A percentile compares a stretch with the other conserved stretches of the same genome.
Evolutionary conservation across 2,113 vertebrate species (phyloP).

Genomic region (Lepisosteus osseus): DNA sequence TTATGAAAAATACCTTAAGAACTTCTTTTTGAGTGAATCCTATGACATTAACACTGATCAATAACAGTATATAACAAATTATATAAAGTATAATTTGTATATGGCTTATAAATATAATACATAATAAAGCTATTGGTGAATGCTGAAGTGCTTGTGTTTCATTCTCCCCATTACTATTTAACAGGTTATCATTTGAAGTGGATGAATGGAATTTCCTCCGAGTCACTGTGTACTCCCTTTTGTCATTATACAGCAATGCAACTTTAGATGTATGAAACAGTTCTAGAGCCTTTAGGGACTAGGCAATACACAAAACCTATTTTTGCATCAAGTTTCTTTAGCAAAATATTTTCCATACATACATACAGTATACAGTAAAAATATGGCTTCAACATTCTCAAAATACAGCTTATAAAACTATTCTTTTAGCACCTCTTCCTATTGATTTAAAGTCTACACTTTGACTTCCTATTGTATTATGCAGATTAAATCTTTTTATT

Average conservation of each 20-base stretch:
- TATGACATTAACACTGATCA: too few species aligned
- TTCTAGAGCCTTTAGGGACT: constrained; percentile 4
- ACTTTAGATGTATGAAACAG: constrained; percentile 36
- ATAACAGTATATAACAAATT: too few species aligned
- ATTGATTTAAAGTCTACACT: too few species aligned
- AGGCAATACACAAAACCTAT: constrained; percentile 11
- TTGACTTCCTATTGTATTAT: too few species aligned
- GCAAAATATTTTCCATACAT: constrained; percentile 31
- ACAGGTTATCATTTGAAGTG: constrained; percentile 33
- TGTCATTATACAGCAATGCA: constrained; percentile 23
- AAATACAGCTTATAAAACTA: constrained; percentile 30
- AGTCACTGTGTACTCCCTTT: constrained; percentile 44
- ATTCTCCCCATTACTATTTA: constrained; percentile 45
- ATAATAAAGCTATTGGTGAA: background rate
- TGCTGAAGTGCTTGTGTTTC: background rate
- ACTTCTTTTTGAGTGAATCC: too few species aligned
- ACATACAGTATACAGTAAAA: background rate
- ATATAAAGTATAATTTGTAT: too few species aligned
- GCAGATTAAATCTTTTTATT: too few species aligned
- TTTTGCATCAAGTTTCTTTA: too few species aligned
- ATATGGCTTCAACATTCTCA: background rate
- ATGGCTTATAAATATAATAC: too few species aligned
- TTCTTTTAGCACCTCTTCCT: constrained; percentile 40
- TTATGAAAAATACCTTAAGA: too few species aligned
- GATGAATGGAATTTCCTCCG: constrained; percentile 63